A percentile compares a stretch with the other conserved stretches of the same genome.
Evolutionary conservation across 2,113 vertebrate genomes (phyloP).

Genomic region (Mesitornis unicolor): DNA sequence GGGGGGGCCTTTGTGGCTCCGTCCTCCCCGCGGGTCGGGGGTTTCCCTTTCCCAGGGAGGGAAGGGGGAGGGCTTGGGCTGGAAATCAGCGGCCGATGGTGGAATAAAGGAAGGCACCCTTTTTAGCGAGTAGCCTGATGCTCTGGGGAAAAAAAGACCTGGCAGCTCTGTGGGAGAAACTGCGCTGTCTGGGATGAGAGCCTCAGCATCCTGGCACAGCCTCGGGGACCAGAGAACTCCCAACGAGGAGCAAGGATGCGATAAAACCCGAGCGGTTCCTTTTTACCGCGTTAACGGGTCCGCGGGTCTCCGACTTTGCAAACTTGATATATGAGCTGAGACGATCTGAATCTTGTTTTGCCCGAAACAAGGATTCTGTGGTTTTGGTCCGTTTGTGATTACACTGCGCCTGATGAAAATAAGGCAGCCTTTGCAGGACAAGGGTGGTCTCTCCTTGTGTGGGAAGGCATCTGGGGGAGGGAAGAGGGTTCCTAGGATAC

Average conservation of each 20-base stretch:
- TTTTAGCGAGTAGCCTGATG: not conserved
- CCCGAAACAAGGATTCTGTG: not conserved
- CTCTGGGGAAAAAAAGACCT: not conserved
- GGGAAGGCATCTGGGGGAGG: not conserved
- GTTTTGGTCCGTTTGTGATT: not conserved
- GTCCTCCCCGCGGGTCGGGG: not conserved
- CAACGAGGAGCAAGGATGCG: rapidly evolving
- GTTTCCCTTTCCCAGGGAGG: not conserved
- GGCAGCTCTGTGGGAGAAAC: not conserved
- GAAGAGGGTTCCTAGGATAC: not conserved
- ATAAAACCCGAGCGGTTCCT: not conserved
- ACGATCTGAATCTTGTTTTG: not conserved
- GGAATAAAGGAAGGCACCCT: not conserved
- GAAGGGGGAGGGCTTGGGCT: not conserved
- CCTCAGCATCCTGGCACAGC: not conserved
- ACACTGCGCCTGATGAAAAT: not conserved
- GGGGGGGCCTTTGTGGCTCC: not conserved
- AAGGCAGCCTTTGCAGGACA: not conserved
- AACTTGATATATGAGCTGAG: not conserved
- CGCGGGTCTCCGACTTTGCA: not conserved
- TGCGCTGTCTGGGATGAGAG: not conserved
- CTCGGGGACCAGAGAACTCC: not conserved
- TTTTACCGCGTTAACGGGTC: not conserved
- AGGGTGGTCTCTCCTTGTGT: not conserved
- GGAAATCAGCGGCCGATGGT: not conserved